Percentiles rank a stretch among this genome's conserved stretches.
phyloP scores from a whole-genome alignment of 2,797 vertebrate species.

The Petrocephalus schoutedeni region DNA sequence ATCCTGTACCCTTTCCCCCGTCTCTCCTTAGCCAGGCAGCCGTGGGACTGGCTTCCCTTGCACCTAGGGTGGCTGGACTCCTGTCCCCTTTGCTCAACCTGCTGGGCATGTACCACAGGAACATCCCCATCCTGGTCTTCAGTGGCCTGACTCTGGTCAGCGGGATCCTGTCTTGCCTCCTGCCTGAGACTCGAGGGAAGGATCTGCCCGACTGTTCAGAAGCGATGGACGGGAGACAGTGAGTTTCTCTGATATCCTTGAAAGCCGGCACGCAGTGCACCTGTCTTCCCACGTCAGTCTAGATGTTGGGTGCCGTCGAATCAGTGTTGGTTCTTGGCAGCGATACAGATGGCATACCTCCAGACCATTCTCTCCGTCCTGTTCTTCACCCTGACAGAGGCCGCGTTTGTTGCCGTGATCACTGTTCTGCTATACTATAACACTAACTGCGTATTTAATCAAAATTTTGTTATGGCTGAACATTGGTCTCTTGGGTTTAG shows the following conservation, averaged over 20 bases:
- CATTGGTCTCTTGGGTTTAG: background rate
- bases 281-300: background rate
- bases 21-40: slow-evolving; percentile 61
- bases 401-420: background rate
- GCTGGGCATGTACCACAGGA: background rate
- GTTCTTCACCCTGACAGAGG: background rate
- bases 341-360: background rate
- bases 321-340: background rate
- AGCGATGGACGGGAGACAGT: slow-evolving; percentile 27
- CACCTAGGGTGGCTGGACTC: slow-evolving; percentile 49
- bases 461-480: background rate
- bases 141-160: slow-evolving; percentile 51
- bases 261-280: background rate
- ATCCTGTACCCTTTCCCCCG: background rate
- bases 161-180: slow-evolving; percentile 55
- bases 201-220: slow-evolving; percentile 57
- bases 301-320: background rate
- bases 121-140: slow-evolving; percentile 55
- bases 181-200: slow-evolving; percentile 64
- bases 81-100: slow-evolving; percentile 62
- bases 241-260: background rate
- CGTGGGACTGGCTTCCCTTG: slow-evolving; percentile 59
- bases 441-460: background rate
- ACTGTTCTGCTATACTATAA: background rate
- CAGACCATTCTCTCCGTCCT: background rate